Conservation (phyloP, 2,113 vertebrate genomes). For the Otolemur garnettii region DNA sequence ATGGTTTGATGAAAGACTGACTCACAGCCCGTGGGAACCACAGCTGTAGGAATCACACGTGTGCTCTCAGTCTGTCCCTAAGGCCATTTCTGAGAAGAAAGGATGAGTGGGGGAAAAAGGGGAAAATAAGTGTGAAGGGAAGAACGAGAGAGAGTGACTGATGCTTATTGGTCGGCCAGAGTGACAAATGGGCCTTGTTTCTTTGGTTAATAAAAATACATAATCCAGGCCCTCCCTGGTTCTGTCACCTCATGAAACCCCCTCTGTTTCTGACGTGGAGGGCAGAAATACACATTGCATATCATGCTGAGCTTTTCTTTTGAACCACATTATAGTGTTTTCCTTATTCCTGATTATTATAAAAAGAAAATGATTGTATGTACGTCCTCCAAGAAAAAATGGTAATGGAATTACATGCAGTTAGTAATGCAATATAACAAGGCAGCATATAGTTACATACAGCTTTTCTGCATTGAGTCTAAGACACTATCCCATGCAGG, state of each 20-base stretch:
- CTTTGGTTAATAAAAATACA: background rate
- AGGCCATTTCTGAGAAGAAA: background rate
- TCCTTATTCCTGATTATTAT: background rate
- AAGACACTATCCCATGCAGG: background rate
- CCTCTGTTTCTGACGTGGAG: background rate
- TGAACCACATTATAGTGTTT: background rate
- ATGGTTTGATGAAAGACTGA: background rate
- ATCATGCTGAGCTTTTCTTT: background rate
- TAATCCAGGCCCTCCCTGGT: no score
- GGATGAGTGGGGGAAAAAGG: background rate
- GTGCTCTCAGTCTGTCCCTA: background rate
- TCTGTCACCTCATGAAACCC: background rate
- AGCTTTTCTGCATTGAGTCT: background rate
- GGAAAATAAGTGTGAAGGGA: no score
- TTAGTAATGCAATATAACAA: background rate
- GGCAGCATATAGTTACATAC: background rate
- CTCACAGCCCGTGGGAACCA: background rate
- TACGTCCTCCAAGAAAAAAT: background rate
- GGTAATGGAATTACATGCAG: background rate
- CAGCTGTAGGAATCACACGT: background rate
- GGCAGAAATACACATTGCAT: background rate
- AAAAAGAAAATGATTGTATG: background rate
- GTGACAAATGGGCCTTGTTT: background rate
- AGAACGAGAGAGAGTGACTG: background rate
- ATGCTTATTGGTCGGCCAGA: background rate